phyloP scores from a whole-genome alignment of 2,797 vertebrate genomes.

The Gallinago solitaria region DNA sequence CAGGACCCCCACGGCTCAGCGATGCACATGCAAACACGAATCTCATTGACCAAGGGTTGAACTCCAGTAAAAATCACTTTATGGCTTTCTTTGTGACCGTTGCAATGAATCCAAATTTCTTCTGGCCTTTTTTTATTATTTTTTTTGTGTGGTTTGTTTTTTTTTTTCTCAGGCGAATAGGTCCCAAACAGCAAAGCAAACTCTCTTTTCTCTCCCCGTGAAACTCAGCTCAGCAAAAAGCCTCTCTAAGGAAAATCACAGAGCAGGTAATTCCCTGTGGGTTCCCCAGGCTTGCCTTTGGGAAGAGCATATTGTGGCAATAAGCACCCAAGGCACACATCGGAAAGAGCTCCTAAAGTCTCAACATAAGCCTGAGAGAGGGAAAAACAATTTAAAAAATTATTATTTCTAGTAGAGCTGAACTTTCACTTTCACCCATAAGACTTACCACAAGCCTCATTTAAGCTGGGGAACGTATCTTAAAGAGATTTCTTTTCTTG shows the following conservation, averaged over 20 bases:
- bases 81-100: constrained; percentile 6
- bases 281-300: not conserved
- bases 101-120: not conserved
- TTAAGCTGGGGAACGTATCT: not conserved
- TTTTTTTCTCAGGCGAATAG: not conserved
- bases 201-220: not conserved
- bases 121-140: not conserved
- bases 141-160: not conserved
- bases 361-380: not conserved
- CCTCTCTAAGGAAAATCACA: not conserved
- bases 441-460: not conserved
- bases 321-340: not conserved
- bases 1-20: not conserved
- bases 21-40: constrained; percentile 29
- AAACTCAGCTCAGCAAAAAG: not conserved
- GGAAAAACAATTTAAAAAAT: not conserved
- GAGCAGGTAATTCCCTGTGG: not conserved
- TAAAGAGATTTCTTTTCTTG: not conserved
- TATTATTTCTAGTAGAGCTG: not conserved
- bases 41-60: constrained; percentile 58
- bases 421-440: not conserved
- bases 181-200: not conserved
- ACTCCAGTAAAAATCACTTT: constrained; percentile 58
- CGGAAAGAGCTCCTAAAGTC: not conserved
- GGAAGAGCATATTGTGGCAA: not conserved